Evolutionary conservation across 1,140 invertebrate species (phyloP).

Genomic region (Euura saliciscinereae): DNA sequence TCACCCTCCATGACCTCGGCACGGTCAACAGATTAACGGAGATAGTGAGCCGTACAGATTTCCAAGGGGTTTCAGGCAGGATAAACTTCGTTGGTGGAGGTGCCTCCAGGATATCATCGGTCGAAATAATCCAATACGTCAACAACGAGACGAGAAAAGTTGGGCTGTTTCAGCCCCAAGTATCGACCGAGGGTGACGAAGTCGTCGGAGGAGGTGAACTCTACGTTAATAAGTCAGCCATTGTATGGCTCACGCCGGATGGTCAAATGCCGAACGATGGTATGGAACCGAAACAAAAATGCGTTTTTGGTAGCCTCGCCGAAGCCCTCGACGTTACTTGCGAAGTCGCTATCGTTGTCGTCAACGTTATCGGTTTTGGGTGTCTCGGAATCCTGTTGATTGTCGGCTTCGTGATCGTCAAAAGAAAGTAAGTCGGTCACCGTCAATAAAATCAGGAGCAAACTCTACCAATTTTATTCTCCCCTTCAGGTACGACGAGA

Average conservation of each 20-base stretch:
- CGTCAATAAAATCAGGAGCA: too few relatives aligned
- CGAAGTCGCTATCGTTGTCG: conserved; percentile 72
- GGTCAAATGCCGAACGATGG: conserved; percentile 73
- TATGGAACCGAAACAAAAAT: conserved; percentile 61
- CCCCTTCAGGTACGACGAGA: conserved; percentile 71
- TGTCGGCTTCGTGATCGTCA: conserved; percentile 71
- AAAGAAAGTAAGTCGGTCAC: conserved; percentile 62
- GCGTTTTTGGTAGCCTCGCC: conserved; percentile 70
- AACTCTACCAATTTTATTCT: not conserved
- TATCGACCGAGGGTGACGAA: conserved; percentile 46
- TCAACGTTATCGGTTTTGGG: conserved; percentile 72
- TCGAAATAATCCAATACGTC: conserved; percentile 76
- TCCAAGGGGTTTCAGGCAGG: conserved; percentile 74
- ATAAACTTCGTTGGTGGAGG: conserved; percentile 71
- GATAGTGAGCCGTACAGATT: conserved; percentile 68
- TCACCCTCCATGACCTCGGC: conserved; percentile 46
- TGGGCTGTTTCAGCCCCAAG: conserved; percentile 69
- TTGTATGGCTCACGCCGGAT: conserved; percentile 69
- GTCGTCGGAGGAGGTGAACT: conserved; percentile 59
- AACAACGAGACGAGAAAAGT: conserved; percentile 62
- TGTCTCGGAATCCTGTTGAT: conserved; percentile 66
- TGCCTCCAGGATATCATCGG: conserved; percentile 71
- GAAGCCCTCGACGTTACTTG: conserved; percentile 71
- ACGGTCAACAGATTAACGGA: conserved; percentile 60
- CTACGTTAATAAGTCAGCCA: conserved; percentile 61